Percentiles rank a stretch among this genome's conserved stretches.
Conservation (phyloP, 2,888 invertebrate species). For the Elgonia sp. region DNA sequence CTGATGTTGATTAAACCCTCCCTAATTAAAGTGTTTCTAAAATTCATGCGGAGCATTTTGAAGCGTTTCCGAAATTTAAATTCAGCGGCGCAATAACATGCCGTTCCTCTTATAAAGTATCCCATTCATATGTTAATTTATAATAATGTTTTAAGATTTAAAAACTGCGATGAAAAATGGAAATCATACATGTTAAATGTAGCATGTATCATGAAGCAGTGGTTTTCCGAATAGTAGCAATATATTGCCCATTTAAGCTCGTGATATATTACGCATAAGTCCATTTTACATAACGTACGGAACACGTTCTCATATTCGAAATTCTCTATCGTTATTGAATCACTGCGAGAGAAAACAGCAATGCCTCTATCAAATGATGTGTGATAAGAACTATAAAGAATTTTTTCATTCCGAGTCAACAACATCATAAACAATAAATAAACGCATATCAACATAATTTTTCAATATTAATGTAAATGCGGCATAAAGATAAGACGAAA, state of each 20-base stretch:
- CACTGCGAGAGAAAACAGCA: constrained; percentile 48
- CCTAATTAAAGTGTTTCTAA: constrained; percentile 57
- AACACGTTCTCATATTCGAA: constrained; percentile 69
- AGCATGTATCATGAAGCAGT: constrained; percentile 74
- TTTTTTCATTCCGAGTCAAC: constrained; percentile 53
- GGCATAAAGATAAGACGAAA: constrained; percentile 33
- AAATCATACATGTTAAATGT: constrained; percentile 74
- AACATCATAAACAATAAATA: constrained; percentile 68
- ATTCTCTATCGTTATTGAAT: constrained; percentile 74
- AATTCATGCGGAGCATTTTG: constrained; percentile 25
- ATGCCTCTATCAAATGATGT: constrained; percentile 65
- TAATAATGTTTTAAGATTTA: constrained; percentile 69
- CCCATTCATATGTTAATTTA: constrained; percentile 74
- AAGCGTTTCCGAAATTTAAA: constrained; percentile 59
- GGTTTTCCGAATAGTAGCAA: constrained; percentile 74
- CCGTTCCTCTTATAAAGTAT: constrained; percentile 48
- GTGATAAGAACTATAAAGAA: constrained; percentile 64
- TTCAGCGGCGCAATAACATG: constrained; percentile 46
- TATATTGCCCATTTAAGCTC: constrained; percentile 74
- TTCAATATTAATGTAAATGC: constrained; percentile 66
- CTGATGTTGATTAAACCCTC: constrained; percentile 49
- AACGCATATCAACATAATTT: constrained; percentile 56
- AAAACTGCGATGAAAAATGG: constrained; percentile 73
- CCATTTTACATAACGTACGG: constrained; percentile 74
- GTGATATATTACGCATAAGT: constrained; percentile 73